A percentile compares a stretch with the other conserved stretches of the same genome.
phyloP scores from a whole-genome alignment of 1,140 invertebrate genomes.

The Babylonia areolata region DNA sequence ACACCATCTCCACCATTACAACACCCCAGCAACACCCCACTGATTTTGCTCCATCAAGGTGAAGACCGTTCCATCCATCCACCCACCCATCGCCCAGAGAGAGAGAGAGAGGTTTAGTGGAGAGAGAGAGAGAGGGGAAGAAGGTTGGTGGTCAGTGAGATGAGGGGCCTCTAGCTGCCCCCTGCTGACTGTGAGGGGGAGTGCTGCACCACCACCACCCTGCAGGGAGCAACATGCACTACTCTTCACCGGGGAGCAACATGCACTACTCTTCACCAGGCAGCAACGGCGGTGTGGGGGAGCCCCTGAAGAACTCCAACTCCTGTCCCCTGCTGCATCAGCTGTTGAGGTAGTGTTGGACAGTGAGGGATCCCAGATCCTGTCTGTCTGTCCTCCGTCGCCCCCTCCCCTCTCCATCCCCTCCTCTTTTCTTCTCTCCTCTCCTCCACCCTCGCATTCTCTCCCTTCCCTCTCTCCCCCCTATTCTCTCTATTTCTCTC shows the following conservation, averaged over 20 bases:
- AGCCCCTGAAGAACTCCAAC: constrained; percentile 38
- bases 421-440: neutral
- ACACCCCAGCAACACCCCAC: neutral
- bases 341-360: constrained; percentile 29
- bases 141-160: neutral
- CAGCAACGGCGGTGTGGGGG: constrained; percentile 23
- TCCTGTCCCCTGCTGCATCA: constrained; percentile 40
- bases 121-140: too few species aligned
- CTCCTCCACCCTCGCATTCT: neutral
- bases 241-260: neutral
- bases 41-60: neutral
- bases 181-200: too few species aligned
- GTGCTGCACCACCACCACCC: too few species aligned
- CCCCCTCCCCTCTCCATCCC: neutral
- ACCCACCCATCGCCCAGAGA: neutral
- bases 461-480: neutral
- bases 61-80: neutral
- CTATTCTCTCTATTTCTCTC: too few species aligned
- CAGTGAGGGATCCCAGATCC: neutral
- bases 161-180: neutral
- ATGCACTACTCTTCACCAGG: constrained; percentile 18
- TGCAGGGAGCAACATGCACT: too few species aligned
- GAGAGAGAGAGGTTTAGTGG: too few species aligned
- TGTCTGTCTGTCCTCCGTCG: neutral
- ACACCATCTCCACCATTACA: neutral